These are phyloP conservation scores for Steromphala cineraria DNA, from an alignment of 2,888 invertebrate genomes.

Conservation along the genomic window DNA sequence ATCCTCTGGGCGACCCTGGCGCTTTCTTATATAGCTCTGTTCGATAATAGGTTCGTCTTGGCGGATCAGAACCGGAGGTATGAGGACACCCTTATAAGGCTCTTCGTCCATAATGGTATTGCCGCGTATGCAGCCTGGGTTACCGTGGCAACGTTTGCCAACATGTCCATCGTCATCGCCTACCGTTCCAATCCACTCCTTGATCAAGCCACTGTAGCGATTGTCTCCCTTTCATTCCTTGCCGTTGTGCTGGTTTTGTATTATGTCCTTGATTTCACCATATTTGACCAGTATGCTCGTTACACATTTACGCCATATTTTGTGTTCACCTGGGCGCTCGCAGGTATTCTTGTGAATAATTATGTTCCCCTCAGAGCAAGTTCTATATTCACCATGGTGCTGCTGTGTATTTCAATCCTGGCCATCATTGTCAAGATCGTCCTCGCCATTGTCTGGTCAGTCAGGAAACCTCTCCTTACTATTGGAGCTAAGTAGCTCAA, in stretches of 20 bases:
- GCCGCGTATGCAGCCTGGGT: conserved; percentile 69
- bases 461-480: neutral
- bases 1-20: conserved; percentile 58
- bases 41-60: conserved; percentile 48
- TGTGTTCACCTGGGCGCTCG: conserved; percentile 63
- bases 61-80: conserved; percentile 43
- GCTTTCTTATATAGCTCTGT: conserved; percentile 53
- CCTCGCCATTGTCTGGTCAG: conserved; percentile 28
- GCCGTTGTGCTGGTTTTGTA: conserved; percentile 53
- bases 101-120: conserved; percentile 68
- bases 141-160: conserved; percentile 67
- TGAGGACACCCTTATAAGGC: conserved; percentile 63
- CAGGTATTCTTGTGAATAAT: conserved; percentile 60
- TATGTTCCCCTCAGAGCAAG: conserved; percentile 50
- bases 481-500: too few relatives aligned
- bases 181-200: conserved; percentile 44
- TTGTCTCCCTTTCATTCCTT: conserved; percentile 57
- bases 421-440: conserved; percentile 39
- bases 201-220: conserved; percentile 45
- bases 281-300: conserved; percentile 63
- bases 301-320: conserved; percentile 70
- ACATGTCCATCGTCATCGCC: conserved; percentile 62
- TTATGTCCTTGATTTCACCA: conserved; percentile 59
- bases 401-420: conserved; percentile 43
- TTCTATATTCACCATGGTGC: conserved; percentile 55